Evolutionary conservation across 2,113 vertebrate species (phyloP).

Genomic region (Lepus europaeus): DNA sequence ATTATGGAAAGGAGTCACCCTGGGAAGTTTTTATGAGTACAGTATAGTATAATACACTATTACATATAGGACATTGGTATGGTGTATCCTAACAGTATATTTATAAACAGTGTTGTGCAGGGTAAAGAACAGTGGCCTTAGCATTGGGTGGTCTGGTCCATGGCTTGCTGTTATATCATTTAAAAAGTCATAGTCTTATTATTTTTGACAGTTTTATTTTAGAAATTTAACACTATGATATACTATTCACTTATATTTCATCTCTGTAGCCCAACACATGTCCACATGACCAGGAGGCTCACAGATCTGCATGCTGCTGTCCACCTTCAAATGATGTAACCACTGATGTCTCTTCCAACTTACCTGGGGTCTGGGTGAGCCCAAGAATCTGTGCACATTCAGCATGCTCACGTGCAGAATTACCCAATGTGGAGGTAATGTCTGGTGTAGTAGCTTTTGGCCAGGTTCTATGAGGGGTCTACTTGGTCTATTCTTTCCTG

Average conservation of each 20-base stretch:
- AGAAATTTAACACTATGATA: neutral
- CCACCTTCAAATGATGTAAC: neutral
- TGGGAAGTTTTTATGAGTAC: neutral
- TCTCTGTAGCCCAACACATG: neutral
- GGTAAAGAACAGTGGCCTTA: neutral
- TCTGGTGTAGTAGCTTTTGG: neutral
- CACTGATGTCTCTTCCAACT: neutral
- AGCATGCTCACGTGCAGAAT: neutral
- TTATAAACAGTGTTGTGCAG: neutral
- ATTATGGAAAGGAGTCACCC: neutral
- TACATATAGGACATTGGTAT: neutral
- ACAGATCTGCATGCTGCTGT: neutral
- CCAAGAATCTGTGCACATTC: neutral
- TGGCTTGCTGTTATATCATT: neutral
- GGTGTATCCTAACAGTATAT: neutral
- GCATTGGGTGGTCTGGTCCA: neutral
- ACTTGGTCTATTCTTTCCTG: neutral
- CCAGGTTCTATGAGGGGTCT: neutral
- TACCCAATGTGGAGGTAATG: neutral
- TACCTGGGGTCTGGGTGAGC: neutral
- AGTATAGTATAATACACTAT: neutral
- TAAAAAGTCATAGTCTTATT: neutral
- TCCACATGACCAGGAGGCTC: constrained; percentile 14
- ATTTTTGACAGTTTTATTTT: constrained; percentile 17
- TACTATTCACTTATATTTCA: constrained; percentile 6